Conservation (phyloP, 2,888 invertebrate genomes). For the Halictus quadricinctus region DNA sequence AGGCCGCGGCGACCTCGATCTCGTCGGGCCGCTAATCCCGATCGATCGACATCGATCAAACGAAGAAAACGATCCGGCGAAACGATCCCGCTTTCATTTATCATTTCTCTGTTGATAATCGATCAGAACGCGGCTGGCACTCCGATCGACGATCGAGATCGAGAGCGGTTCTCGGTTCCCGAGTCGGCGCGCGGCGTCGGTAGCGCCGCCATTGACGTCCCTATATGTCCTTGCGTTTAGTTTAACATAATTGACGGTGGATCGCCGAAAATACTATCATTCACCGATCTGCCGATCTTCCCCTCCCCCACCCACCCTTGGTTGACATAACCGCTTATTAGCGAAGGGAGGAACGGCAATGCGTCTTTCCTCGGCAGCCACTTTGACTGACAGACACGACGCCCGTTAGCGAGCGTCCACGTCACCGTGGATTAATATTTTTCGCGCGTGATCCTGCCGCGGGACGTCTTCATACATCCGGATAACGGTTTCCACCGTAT, state of each 20-base stretch:
- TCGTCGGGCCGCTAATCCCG: conserved; percentile 42
- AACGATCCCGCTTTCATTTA: conserved; percentile 6
- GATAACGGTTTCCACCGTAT: conserved; percentile 53
- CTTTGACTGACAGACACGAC: conserved; percentile 61
- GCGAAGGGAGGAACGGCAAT: conserved; percentile 48
- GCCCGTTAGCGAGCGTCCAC: conserved; percentile 51
- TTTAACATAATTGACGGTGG: conserved; percentile 70
- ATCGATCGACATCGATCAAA: conserved; percentile 55
- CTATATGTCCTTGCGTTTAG: conserved; percentile 47
- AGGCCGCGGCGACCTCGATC: conserved; percentile 14
- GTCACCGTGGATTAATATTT: conserved; percentile 72
- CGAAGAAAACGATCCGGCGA: conserved; percentile 15
- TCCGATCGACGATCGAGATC: conserved; percentile 53
- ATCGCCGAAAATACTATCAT: conserved; percentile 67
- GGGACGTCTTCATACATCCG: conserved; percentile 53
- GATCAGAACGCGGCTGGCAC: conserved; percentile 4
- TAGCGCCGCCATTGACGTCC: conserved; percentile 60
- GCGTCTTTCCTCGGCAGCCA: conserved; percentile 47
- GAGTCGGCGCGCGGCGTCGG: conserved; percentile 27
- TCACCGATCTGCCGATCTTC: conserved; percentile 51
- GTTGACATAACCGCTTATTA: conserved; percentile 73
- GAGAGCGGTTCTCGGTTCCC: conserved; percentile 17
- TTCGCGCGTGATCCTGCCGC: conserved; percentile 56
- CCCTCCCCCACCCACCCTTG: conserved; percentile 10
- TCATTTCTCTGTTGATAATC: conserved; percentile 5